A percentile compares a stretch with the other conserved stretches of the same genome.
These are phyloP conservation scores for Triops longicaudatus DNA, from an alignment of 1,140 invertebrate genomes.

Conservation along the genomic window DNA sequence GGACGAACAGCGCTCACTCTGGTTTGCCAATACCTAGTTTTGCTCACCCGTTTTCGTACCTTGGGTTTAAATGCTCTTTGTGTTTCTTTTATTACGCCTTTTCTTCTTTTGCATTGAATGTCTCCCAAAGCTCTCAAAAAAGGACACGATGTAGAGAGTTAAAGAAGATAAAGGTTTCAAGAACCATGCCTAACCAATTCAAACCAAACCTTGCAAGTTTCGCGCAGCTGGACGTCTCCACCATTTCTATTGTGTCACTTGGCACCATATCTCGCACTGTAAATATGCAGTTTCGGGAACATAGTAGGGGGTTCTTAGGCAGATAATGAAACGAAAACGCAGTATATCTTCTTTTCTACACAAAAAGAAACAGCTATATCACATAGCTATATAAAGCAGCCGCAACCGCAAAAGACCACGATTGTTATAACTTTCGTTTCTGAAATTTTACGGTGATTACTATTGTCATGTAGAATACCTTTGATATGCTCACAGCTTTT, in stretches of 20 bases:
- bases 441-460: background rate
- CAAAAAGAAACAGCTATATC: background rate
- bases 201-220: background rate
- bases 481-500: background rate
- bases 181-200: background rate
- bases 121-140: no score
- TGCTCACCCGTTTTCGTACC: no score
- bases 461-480: background rate
- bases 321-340: background rate
- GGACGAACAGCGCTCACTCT: no score
- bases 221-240: background rate
- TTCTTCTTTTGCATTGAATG: no score
- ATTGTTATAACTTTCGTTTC: constrained; percentile 5
- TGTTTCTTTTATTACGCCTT: no score
- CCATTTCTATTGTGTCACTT: constrained; percentile 3
- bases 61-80: no score
- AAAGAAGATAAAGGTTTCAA: background rate
- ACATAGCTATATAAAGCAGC: background rate
- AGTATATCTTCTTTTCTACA: background rate
- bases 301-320: background rate
- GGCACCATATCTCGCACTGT: constrained; percentile 1
- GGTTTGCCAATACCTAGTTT: no score
- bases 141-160: no score
- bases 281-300: constrained; percentile 5
- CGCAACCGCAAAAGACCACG: background rate